Base-by-base conservation (phyloP, 2,888 invertebrate species). In the Pseudoips prasinana region DNA sequence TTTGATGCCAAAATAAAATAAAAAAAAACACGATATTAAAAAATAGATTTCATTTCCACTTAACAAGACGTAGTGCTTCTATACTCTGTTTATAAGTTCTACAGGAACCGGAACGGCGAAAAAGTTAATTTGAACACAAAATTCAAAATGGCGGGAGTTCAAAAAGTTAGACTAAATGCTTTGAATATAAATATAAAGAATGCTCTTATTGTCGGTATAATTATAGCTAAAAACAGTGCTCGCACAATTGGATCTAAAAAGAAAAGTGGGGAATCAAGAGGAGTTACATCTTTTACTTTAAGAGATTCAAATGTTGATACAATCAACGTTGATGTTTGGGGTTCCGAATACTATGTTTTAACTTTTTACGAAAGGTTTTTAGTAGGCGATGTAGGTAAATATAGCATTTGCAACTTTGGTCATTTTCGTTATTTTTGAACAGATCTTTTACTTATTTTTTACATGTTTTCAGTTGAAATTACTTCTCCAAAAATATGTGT, bases 291-390 rank as follows among this genome's bases (percentile, higher is more conserved):
- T 33, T 94, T 95, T 47, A 95, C 95, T 0, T 47, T 95, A 11
- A 89, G 95, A 44, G 96, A 95, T 78, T 93, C 94, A 0, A 85
- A 90, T 8, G 70, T 90, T 1, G 92, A 94, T 67, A 92, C 93
- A 3, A 93, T 94, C 26, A 95, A 95, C 67, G 92, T 92, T 8
- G 93, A 93, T 41, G 92, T 91, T 43, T 96, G 95, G 95, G 95
- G 94, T 1, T 86, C 90, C 2, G 89, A 90, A 36, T 91, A 91
- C 46, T 92, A 88, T 58, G 84, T 94, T 9, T 83, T 89, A 22
- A 90, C 90, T 33, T 89, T 93, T 47, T 90, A 92, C 54, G 89
- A 90, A 40, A 90, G 89, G 54, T 93, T 92, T 69, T 90, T 91
- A 27, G 91, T 94, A 3, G 94, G 94, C 10, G 93, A 93, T 71